Evolutionary conservation across 2,888 invertebrate species (phyloP).

Genomic region (Augochlorella aurata): DNA sequence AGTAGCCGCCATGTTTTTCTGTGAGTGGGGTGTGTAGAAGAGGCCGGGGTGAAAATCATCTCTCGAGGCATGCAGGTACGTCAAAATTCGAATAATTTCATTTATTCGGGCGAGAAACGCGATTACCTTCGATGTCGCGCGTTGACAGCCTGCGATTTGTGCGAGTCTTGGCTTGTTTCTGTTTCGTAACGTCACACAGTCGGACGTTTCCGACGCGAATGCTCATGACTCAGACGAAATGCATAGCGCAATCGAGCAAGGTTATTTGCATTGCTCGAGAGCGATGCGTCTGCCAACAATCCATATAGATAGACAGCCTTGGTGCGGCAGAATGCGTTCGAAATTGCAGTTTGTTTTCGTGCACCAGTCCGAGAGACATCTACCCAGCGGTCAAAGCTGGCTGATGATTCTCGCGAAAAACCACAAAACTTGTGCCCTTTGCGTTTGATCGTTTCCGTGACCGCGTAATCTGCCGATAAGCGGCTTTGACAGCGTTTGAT

Average conservation of each 20-base stretch:
- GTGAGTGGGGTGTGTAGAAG: slow-evolving; percentile 86
- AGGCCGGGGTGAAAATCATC: slow-evolving; percentile 82
- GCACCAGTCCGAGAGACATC: slow-evolving; percentile 43
- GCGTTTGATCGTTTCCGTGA: neutral
- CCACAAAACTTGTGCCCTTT: slow-evolving; percentile 8
- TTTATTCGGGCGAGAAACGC: slow-evolving; percentile 6
- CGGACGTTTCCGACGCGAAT: slow-evolving; percentile 50
- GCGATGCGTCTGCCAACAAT: slow-evolving; percentile 60
- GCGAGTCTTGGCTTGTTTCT: slow-evolving; percentile 25
- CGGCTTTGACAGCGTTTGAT: slow-evolving; percentile 40
- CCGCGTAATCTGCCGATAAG: slow-evolving; percentile 32
- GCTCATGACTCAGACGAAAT: slow-evolving; percentile 76
- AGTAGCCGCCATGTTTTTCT: slow-evolving; percentile 89
- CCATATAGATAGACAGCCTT: slow-evolving; percentile 39
- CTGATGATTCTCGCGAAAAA: slow-evolving; percentile 42
- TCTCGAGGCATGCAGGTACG: slow-evolving; percentile 82
- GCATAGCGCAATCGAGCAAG: slow-evolving; percentile 75
- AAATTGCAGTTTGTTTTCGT: slow-evolving; percentile 47
- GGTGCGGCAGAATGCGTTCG: slow-evolving; percentile 23
- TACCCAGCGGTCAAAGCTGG: slow-evolving; percentile 46
- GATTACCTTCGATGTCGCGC: neutral
- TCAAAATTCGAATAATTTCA: slow-evolving; percentile 51
- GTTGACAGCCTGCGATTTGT: slow-evolving; percentile 6
- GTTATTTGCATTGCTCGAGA: slow-evolving; percentile 72
- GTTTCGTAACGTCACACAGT: slow-evolving; percentile 76